Conservation (phyloP, 2,113 vertebrate genomes). For the Mustela nigripes region DNA sequence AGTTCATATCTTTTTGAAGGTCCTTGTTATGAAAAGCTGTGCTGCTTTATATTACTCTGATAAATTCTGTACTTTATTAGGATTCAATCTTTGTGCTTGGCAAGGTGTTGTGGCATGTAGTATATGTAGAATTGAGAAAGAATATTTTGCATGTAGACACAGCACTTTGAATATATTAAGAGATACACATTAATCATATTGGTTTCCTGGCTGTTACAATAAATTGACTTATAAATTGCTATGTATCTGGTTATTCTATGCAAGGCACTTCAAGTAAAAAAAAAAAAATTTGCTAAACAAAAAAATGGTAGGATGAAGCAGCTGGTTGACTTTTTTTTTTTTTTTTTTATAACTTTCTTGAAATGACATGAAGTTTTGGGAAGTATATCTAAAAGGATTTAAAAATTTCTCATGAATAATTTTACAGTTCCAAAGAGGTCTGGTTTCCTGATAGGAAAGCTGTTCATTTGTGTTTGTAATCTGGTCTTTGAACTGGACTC, state of each 20-base stretch:
- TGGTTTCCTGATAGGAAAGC: conserved; percentile 44
- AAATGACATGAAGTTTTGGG: conserved; percentile 57
- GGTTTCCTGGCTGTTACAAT: conserved; percentile 67
- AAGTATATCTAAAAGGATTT: conserved; percentile 68
- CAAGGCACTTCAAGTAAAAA: conserved; percentile 49
- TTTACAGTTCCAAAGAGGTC: conserved; percentile 53
- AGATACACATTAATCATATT: conserved; percentile 72
- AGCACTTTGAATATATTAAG: conserved; percentile 81
- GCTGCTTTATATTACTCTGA: conserved; percentile 66
- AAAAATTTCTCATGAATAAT: conserved; percentile 68
- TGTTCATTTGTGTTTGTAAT: conserved; percentile 65
- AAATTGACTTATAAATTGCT: conserved; percentile 77
- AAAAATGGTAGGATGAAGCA: conserved; percentile 39
- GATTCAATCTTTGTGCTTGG: conserved; percentile 74
- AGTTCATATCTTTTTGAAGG: conserved; percentile 70
- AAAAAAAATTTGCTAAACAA: conserved; percentile 76
- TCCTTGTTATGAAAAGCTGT: conserved; percentile 70
- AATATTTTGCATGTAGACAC: conserved; percentile 69
- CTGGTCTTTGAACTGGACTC: conserved; percentile 66
- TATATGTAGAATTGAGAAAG: conserved; percentile 71
- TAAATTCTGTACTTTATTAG: conserved; percentile 72
- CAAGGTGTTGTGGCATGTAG: conserved; percentile 64
- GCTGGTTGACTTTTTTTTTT: neutral
- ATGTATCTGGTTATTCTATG: conserved; percentile 48
- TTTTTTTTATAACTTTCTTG: conserved; percentile 52